phyloP scores from a whole-genome alignment of 2,113 vertebrate species.

The Mystacornis crossleyi region DNA sequence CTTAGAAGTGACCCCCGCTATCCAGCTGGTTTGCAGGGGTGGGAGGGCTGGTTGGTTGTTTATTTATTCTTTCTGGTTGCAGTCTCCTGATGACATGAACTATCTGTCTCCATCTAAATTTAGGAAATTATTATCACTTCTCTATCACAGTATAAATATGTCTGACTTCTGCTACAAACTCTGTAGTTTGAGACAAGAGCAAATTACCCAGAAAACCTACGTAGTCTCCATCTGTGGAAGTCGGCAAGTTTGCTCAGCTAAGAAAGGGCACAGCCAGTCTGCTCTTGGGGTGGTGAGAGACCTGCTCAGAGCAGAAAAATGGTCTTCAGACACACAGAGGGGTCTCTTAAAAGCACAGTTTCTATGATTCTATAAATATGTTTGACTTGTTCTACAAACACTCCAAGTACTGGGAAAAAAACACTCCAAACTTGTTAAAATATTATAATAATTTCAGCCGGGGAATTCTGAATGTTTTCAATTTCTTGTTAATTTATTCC shows the following conservation, averaged over 20 bases:
- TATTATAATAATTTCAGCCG: background rate
- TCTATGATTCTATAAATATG: background rate
- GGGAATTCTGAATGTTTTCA: background rate
- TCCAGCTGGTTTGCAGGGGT: fast-evolving
- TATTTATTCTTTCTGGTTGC: background rate
- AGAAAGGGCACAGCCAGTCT: background rate
- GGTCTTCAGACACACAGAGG: background rate
- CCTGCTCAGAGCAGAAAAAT: background rate
- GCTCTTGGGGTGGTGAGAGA: background rate
- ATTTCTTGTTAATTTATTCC: conserved; percentile 11
- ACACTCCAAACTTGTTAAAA: background rate
- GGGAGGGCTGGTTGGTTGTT: fast-evolving
- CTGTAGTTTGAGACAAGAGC: background rate
- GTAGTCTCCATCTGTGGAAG: background rate
- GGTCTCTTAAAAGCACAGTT: background rate
- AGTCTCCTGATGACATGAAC: background rate
- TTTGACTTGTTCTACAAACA: background rate
- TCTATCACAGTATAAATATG: background rate
- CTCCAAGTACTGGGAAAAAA: background rate
- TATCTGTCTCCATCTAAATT: background rate
- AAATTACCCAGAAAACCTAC: background rate
- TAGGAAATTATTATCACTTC: background rate
- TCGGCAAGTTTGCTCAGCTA: background rate
- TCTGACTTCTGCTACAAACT: background rate
- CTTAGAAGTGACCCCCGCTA: background rate